Evolutionary conservation across 2,797 vertebrate genomes (phyloP).

Genomic region (Poeciliopsis infans): DNA sequence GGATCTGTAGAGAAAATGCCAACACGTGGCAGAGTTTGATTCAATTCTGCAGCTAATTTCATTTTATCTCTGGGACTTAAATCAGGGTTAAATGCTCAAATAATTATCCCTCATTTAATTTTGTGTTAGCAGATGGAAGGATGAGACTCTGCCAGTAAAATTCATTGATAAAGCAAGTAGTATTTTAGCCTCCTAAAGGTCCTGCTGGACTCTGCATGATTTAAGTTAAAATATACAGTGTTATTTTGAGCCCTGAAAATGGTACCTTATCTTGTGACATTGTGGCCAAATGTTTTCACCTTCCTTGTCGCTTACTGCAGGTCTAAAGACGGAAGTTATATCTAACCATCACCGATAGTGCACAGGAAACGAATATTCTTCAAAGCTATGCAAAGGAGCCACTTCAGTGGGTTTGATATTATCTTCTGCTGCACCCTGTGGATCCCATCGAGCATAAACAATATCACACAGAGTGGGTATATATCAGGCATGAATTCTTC

Average conservation of each 20-base stretch:
- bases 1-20: slow-evolving; percentile 24
- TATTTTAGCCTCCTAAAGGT: slow-evolving; percentile 6
- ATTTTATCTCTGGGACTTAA: slow-evolving; percentile 47
- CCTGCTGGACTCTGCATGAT: slow-evolving; percentile 1
- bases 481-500: slow-evolving; percentile 56
- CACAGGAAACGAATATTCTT: slow-evolving; percentile 32
- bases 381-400: slow-evolving; percentile 5
- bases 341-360: slow-evolving; percentile 2
- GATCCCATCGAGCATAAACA: slow-evolving; percentile 31
- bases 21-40: slow-evolving; percentile 66
- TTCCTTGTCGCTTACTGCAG: slow-evolving; percentile 7
- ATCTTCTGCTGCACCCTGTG: slow-evolving; percentile 22
- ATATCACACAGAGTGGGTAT: neutral
- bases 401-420: slow-evolving; percentile 15
- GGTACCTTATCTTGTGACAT: neutral
- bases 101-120: slow-evolving; percentile 34
- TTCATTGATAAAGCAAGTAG: slow-evolving; percentile 8
- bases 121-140: slow-evolving; percentile 50
- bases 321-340: slow-evolving; percentile 28
- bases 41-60: slow-evolving; percentile 44
- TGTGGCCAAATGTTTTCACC: slow-evolving; percentile 13
- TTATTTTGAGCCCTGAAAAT: slow-evolving; percentile 54
- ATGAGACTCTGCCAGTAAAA: slow-evolving; percentile 36
- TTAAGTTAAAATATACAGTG: neutral
- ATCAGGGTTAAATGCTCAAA: slow-evolving; percentile 47